These are phyloP conservation scores for Cyclura pinguis DNA, from an alignment of 2,797 vertebrate species.

Conservation along the genomic window DNA sequence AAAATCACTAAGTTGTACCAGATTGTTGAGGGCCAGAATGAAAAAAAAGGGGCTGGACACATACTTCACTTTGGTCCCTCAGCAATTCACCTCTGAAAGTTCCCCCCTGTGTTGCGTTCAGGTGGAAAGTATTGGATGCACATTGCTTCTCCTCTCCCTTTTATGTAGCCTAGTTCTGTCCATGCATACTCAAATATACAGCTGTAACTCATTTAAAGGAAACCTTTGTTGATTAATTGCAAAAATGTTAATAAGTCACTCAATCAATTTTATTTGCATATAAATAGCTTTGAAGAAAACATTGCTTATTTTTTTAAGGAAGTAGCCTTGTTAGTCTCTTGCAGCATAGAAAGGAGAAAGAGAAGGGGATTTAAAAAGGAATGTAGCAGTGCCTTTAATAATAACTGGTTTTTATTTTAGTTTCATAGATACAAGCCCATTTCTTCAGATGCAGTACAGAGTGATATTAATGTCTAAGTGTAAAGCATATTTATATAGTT, in stretches of 20 bases:
- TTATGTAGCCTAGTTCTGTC: neutral
- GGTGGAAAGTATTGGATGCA: neutral
- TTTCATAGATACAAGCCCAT: no score
- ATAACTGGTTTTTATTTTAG: no score
- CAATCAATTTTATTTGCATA: neutral
- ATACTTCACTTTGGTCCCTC: neutral
- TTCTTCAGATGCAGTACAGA: no score
- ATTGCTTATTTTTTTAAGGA: neutral
- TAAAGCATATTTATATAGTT: no score
- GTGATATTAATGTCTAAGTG: no score
- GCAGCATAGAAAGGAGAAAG: no score
- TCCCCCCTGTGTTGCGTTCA: neutral
- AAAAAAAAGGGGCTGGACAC: neutral
- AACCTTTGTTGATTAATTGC: neutral
- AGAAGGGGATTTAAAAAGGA: no score
- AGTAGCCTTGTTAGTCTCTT: no score
- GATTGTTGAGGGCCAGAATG: neutral
- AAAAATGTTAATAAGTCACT: neutral
- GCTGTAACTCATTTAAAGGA: neutral
- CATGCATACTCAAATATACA: neutral
- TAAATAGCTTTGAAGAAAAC: neutral
- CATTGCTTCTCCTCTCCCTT: neutral
- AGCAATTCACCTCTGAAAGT: no score
- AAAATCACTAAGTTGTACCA: neutral
- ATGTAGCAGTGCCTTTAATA: no score